A percentile compares a stretch with the other conserved stretches of the same genome.
Evolutionary conservation across 2,888 invertebrate genomes (phyloP).

Genomic region (Dichetophora obliterata): DNA sequence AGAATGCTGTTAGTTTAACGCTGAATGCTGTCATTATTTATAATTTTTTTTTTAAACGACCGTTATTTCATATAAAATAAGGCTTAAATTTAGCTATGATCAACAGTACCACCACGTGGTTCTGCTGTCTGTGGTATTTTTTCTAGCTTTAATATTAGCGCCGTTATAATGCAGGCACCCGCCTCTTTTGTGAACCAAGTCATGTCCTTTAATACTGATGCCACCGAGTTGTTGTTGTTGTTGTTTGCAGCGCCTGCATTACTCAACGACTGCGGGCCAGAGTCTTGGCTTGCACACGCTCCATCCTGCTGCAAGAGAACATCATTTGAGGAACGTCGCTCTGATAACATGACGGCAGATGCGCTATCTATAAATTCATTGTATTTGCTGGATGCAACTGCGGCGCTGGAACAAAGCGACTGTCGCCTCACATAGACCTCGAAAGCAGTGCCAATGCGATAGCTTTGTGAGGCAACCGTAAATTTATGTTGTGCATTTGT

Average conservation of each 20-base stretch:
- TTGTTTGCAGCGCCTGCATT: slow-evolving; percentile 36
- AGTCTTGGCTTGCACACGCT: slow-evolving; percentile 6
- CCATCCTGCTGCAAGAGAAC: background rate
- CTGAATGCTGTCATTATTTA: too few relatives aligned
- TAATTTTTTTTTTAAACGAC: too few relatives aligned
- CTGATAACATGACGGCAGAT: slow-evolving; percentile 44
- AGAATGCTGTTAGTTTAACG: too few relatives aligned
- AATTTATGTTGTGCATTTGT: slow-evolving; percentile 62
- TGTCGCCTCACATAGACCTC: slow-evolving; percentile 68
- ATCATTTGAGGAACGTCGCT: slow-evolving; percentile 27
- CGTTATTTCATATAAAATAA: too few relatives aligned
- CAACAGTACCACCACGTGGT: too few relatives aligned
- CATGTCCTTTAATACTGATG: slow-evolving; percentile 62
- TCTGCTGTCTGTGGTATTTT: slow-evolving; percentile 43
- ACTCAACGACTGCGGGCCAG: background rate
- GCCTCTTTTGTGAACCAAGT: slow-evolving; percentile 70
- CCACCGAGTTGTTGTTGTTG: slow-evolving; percentile 59
- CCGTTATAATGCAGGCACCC: slow-evolving; percentile 69
- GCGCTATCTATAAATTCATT: slow-evolving; percentile 45
- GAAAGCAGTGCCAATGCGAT: slow-evolving; percentile 68
- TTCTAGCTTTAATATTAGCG: slow-evolving; percentile 66
- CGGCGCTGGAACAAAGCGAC: slow-evolving; percentile 61
- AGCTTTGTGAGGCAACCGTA: slow-evolving; percentile 60
- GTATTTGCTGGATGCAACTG: slow-evolving; percentile 40
- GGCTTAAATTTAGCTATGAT: too few relatives aligned